These are phyloP conservation scores for Drosophila kohkoa DNA, from an alignment of 1,140 invertebrate species.

Conservation along the genomic window DNA sequence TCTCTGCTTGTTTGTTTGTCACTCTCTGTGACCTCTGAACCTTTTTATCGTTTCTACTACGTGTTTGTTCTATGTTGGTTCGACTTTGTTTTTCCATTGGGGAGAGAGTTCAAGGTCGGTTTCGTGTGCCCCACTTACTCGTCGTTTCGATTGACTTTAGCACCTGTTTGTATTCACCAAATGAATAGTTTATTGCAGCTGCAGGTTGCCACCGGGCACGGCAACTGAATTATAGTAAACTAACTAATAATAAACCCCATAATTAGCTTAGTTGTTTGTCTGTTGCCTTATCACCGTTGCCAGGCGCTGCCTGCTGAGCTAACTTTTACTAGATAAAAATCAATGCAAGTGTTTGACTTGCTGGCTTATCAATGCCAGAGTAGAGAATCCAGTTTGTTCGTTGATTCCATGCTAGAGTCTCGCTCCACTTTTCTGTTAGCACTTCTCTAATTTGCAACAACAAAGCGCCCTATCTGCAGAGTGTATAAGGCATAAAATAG, in stretches of 20 bases:
- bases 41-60: slow-evolving; percentile 14
- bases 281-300: slow-evolving; percentile 54
- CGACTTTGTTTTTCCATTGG: slow-evolving; percentile 26
- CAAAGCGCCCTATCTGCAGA: slow-evolving; percentile 48
- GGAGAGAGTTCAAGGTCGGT: slow-evolving; percentile 60
- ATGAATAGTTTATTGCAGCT: slow-evolving; percentile 57
- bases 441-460: slow-evolving; percentile 64
- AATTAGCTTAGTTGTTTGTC: slow-evolving; percentile 48
- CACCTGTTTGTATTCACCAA: slow-evolving; percentile 65
- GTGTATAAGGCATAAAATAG: background rate
- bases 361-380: slow-evolving; percentile 4
- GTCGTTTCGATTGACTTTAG: slow-evolving; percentile 12
- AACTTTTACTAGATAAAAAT: slow-evolving; percentile 61
- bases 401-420: background rate
- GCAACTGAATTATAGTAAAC: background rate
- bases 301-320: slow-evolving; percentile 32
- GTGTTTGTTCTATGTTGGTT: slow-evolving; percentile 35
- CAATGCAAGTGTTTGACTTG: slow-evolving; percentile 17
- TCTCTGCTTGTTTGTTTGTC: background rate
- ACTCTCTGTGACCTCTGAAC: slow-evolving; percentile 37
- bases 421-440: slow-evolving; percentile 48
- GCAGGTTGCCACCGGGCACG: slow-evolving; percentile 1
- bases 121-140: slow-evolving; percentile 47
- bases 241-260: slow-evolving; percentile 16
- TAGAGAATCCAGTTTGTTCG: background rate